Percentiles rank a stretch among this genome's conserved stretches.
These are phyloP conservation scores for Pasiphila rectangulata DNA, from an alignment of 2,888 invertebrate genomes.

Conservation along the genomic window DNA sequence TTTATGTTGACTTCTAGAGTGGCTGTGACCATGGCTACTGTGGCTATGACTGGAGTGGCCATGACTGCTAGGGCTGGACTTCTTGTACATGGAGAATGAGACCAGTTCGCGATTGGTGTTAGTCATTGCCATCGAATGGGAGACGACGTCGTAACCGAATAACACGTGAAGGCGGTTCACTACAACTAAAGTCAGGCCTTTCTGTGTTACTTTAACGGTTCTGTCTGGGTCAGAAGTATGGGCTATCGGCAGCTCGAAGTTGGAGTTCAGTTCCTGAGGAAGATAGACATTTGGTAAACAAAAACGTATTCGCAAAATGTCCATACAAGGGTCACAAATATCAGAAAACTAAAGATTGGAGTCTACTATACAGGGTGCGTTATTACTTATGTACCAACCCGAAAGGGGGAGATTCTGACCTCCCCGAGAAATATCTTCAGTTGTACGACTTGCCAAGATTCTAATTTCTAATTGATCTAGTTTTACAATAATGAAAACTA, in stretches of 20 bases:
- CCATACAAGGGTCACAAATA: no score
- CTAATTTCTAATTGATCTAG: no score
- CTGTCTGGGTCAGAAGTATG: slow-evolving; percentile 56
- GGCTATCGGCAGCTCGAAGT: slow-evolving; percentile 60
- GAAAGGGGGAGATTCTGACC: no score
- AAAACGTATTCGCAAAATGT: no score
- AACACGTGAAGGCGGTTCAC: slow-evolving; percentile 72
- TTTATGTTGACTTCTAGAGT: slow-evolving; percentile 44
- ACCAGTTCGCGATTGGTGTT: slow-evolving; percentile 73
- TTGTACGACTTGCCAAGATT: no score
- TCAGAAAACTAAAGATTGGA: no score
- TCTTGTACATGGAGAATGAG: slow-evolving; percentile 76
- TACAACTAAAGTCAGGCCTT: slow-evolving; percentile 67
- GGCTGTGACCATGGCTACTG: slow-evolving; percentile 44
- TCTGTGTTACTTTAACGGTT: slow-evolving; percentile 65
- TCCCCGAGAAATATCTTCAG: no score
- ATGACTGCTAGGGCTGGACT: slow-evolving; percentile 51
- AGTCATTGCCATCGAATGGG: slow-evolving; percentile 77
- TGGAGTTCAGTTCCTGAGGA: slow-evolving; percentile 65
- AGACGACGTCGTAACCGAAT: slow-evolving; percentile 74
- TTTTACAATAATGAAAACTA: no score
- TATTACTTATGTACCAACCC: no score
- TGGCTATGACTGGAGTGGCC: slow-evolving; percentile 52
- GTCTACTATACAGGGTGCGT: no score
- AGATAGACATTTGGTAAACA: neutral